These are phyloP conservation scores for Scaptomyza pallida DNA, from an alignment of 1,140 invertebrate genomes.

Conservation along the genomic window DNA sequence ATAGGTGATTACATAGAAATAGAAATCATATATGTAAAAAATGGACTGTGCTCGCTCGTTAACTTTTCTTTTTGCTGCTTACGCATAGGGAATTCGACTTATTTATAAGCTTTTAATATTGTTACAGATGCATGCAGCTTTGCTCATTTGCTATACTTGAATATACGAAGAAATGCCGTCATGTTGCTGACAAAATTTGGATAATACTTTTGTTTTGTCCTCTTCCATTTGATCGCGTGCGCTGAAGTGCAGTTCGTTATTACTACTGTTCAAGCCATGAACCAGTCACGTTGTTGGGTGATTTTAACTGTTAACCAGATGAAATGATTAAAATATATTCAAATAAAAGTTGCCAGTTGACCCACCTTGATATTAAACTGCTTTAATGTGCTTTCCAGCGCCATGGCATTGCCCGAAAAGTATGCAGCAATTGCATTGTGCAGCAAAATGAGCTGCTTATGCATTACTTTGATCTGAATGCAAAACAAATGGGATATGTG, in stretches of 20 bases:
- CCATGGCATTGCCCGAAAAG: conserved; percentile 97
- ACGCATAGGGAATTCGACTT: conserved; percentile 60
- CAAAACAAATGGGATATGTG: neutral
- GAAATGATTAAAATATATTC: no score
- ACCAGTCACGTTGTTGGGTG: conserved; percentile 74
- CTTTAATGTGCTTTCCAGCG: conserved; percentile 96
- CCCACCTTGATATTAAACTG: conserved; percentile 95
- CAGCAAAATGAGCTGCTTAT: conserved; percentile 97
- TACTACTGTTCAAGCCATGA: conserved; percentile 83
- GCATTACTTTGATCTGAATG: conserved; percentile 97
- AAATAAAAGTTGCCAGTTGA: no score
- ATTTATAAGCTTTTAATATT: conserved; percentile 55
- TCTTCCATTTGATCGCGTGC: conserved; percentile 8
- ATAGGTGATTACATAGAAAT: conserved; percentile 40
- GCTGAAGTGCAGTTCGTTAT: conserved; percentile 1
- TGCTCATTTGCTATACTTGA: conserved; percentile 61
- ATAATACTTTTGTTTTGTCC: conserved; percentile 35
- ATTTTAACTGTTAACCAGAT: conserved; percentile 67
- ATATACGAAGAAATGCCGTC: conserved; percentile 46
- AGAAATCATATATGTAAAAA: conserved; percentile 23
- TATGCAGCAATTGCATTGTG: conserved; percentile 98
- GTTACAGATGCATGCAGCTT: conserved; percentile 40
- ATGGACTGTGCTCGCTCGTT: conserved; percentile 12
- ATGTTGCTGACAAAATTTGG: conserved; percentile 29
- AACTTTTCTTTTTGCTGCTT: conserved; percentile 59